Base-by-base conservation (phyloP, 2,113 vertebrate species). In the Chinchilla lanigera region DNA sequence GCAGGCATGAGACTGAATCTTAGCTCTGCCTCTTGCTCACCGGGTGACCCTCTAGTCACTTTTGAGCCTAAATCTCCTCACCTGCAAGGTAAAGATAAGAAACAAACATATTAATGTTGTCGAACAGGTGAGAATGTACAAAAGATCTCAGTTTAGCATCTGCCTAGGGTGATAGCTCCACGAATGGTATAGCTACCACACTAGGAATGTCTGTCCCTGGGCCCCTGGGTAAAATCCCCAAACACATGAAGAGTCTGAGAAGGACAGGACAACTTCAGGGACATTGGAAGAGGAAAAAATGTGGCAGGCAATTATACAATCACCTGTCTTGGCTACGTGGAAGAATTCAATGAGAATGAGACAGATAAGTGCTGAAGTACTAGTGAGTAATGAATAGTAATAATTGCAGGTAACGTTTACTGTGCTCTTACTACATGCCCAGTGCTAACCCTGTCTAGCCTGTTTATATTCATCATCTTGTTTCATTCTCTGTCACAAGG, bases 161-260 rank as follows among this genome's bases (percentile, higher is more conserved):
- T 14, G 16, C 17, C 9, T 1, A 0, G 54, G 56, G 54, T 1
- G 8, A 41, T 5, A 47, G 22, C 54, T 73, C 10, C 1, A 7
- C 5, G 26, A 38, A 65, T 14, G 26, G 24, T 56, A n/a, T n/a
- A 24, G 41, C 30, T 52, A 38, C 54, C 50, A 20, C 41, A 44
- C 67, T 30, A 24, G 84, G 22, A 38, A 80, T 86, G 38, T 54
- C 50, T 58, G 33, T 58, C 17, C 8, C 14, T 35, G 26, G 30
- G 67, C 65, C 35, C 24, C 35, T 67, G 14, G 10, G 80, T 86
- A 44, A 94, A 95, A 86, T 73, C 50, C 47, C 6, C 50, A 94
- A 52, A 58, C 52, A 89, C 81, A 52, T 2, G 17, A 86, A 26
- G 82, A 92, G 30, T 8, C 81, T 81, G 17, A 89, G n/a, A 52